phyloP scores from a whole-genome alignment of 2,888 invertebrate species.

The Molorchus minor region DNA sequence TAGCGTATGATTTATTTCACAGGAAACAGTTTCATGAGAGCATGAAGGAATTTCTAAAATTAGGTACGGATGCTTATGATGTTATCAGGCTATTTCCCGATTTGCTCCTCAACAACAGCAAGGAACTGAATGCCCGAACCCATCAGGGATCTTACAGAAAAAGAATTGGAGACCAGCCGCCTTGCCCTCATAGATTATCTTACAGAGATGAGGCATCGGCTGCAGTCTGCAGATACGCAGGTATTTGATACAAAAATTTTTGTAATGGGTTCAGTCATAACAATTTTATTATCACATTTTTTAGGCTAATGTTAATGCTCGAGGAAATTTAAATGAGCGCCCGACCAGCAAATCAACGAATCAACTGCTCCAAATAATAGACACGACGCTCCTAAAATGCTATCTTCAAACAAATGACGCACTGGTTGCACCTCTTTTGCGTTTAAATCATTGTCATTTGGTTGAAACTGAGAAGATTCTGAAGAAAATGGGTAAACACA shows the following conservation, averaged over 20 bases:
- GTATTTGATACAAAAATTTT: no score
- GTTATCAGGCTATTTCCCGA: constrained; percentile 96
- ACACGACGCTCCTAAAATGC: constrained; percentile 96
- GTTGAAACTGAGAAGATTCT: constrained; percentile 93
- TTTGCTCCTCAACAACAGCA: constrained; percentile 66
- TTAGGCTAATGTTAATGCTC: constrained; percentile 53
- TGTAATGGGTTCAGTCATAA: no score
- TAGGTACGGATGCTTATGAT: constrained; percentile 93
- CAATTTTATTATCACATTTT: constrained; percentile 24
- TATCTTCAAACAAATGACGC: constrained; percentile 98
- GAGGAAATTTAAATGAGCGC: constrained; percentile 61
- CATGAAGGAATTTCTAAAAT: constrained; percentile 88
- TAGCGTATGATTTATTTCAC: constrained; percentile 91
- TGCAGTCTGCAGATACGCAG: constrained; percentile 62
- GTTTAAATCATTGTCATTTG: constrained; percentile 91
- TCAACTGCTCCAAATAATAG: constrained; percentile 88
- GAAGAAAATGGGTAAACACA: constrained; percentile 85
- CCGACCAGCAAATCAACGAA: constrained; percentile 66
- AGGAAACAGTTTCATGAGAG: constrained; percentile 89
- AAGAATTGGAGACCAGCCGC: constrained; percentile 87
- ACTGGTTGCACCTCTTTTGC: constrained; percentile 87
- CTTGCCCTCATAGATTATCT: constrained; percentile 91
- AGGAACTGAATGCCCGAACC: constrained; percentile 59
- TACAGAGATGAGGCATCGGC: constrained; percentile 74
- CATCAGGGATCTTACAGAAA: constrained; percentile 74